Conservation (phyloP, 2,888 invertebrate genomes). For the Limnephilus lunatus region DNA sequence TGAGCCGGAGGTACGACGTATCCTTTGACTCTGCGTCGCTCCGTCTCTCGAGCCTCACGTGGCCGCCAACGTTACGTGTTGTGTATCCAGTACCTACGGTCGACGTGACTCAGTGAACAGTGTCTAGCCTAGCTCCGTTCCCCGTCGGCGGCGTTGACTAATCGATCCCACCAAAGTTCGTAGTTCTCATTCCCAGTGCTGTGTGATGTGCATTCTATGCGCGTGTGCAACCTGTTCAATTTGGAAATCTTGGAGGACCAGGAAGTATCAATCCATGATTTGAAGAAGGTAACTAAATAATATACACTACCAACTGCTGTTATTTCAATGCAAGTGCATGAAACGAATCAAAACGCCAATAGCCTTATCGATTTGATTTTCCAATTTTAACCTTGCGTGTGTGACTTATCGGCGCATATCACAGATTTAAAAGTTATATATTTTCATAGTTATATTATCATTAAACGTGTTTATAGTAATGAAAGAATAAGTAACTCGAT, state of each 20-base stretch:
- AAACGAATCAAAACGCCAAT: background rate
- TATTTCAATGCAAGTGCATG: background rate
- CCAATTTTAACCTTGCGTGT: background rate
- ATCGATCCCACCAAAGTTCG: constrained; percentile 37
- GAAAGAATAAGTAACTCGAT: background rate
- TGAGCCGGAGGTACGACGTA: constrained; percentile 45
- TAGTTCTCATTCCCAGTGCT: background rate
- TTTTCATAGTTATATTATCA: background rate
- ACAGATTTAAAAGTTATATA: background rate
- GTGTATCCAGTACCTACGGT: constrained; percentile 27
- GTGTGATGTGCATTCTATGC: constrained; percentile 39
- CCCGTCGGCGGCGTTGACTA: constrained; percentile 49
- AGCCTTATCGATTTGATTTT: constrained; percentile 5
- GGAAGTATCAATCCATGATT: constrained; percentile 32
- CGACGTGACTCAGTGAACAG: constrained; percentile 51
- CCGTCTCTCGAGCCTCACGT: constrained; percentile 47
- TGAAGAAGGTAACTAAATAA: constrained; percentile 39
- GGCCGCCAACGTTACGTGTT: constrained; percentile 53
- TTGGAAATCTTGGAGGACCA: constrained; percentile 31
- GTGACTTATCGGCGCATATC: background rate
- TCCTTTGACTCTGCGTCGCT: background rate
- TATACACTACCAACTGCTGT: background rate
- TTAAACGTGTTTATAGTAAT: background rate
- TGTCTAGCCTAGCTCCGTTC: background rate
- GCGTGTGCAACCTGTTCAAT: constrained; percentile 27